These are phyloP conservation scores for Paedocypris sp. DNA, from an alignment of 2,113 vertebrate species.

Conservation along the genomic window DNA sequence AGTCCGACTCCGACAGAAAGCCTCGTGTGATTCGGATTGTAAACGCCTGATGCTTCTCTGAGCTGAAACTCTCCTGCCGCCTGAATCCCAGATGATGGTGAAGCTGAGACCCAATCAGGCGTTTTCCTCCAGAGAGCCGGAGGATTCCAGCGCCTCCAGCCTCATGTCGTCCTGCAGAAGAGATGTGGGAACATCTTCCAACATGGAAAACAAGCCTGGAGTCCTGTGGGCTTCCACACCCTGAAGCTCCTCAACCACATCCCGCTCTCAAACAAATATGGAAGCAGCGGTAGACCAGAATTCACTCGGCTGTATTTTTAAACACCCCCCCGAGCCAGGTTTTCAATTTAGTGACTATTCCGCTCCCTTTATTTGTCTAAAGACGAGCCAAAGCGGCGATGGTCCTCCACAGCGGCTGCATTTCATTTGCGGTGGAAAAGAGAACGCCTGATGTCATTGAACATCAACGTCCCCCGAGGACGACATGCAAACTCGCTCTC, in stretches of 20 bases:
- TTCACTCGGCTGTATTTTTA: conserved; percentile 30
- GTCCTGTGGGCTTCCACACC: conserved; percentile 3
- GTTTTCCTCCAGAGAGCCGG: not conserved
- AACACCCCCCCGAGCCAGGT: conserved; percentile 19
- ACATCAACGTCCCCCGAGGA: conserved; percentile 1
- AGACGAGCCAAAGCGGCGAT: not conserved
- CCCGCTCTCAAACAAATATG: conserved; percentile 12
- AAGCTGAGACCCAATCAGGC: not conserved
- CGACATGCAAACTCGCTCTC: not conserved
- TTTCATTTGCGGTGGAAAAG: too few species aligned
- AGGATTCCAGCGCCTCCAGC: too few species aligned
- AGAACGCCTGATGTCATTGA: conserved; percentile 20
- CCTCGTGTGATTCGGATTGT: too few species aligned
- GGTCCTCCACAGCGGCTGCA: too few species aligned
- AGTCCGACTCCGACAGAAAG: too few species aligned
- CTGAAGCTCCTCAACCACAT: conserved; percentile 26
- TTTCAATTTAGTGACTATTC: conserved; percentile 24
- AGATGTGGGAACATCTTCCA: not conserved
- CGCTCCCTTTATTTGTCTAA: conserved; percentile 1
- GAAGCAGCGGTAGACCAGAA: conserved; percentile 21
- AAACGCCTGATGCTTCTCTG: too few species aligned
- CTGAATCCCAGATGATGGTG: not conserved
- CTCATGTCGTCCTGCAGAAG: not conserved
- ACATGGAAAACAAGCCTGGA: not conserved
- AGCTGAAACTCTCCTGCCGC: not conserved